Conservation (phyloP, 2,113 vertebrate species). For the Channa maculata region DNA sequence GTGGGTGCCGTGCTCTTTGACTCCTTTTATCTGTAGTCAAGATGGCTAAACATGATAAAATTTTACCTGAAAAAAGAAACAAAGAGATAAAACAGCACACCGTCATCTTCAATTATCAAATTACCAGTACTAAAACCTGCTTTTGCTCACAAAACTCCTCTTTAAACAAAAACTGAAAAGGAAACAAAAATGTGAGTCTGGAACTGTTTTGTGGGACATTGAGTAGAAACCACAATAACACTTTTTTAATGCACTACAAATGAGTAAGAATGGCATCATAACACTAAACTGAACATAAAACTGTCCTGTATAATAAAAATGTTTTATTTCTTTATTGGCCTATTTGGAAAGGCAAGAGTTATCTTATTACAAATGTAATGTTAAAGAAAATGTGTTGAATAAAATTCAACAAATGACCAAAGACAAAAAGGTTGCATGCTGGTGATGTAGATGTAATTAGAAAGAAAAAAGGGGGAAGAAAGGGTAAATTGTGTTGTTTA, state of each 20-base stretch:
- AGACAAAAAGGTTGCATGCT: conserved; percentile 25
- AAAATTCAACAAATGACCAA: not conserved
- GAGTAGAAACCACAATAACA: not conserved
- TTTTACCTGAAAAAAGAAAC: not conserved
- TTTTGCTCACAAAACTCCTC: conserved; percentile 12
- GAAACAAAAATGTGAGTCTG: no score
- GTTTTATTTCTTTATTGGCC: no score
- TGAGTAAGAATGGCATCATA: no score
- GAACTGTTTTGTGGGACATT: not conserved
- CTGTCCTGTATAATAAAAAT: no score
- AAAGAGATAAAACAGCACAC: not conserved
- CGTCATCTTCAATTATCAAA: conserved; percentile 1
- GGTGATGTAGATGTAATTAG: conserved; percentile 48
- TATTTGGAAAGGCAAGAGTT: no score
- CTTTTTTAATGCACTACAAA: not conserved
- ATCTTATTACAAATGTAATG: no score
- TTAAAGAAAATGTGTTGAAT: no score
- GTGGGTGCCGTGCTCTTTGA: not conserved
- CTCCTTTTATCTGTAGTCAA: conserved; percentile 6
- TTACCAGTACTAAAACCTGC: not conserved
- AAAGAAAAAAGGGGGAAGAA: conserved; percentile 34
- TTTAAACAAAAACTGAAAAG: not conserved
- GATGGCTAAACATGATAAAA: conserved; percentile 24
- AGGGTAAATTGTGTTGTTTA: conserved; percentile 17
- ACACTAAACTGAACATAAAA: no score